phyloP scores from a whole-genome alignment of 2,797 vertebrate species.

The Sebastes wilsoni region DNA sequence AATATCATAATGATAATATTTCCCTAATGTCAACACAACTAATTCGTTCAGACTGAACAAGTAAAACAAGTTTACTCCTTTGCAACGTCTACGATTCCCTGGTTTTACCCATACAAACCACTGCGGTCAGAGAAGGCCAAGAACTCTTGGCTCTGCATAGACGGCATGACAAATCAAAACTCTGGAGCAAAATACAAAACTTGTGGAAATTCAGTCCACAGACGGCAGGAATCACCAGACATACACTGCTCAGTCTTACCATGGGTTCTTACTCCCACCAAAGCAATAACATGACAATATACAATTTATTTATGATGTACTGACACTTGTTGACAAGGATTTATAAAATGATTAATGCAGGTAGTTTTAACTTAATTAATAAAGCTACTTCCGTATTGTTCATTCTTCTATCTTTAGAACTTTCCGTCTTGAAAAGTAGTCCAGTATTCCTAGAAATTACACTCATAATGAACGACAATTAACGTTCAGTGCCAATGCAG shows the following conservation, averaged over 20 bases:
- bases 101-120: conserved; percentile 11
- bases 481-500: not conserved
- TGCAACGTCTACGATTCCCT: not conserved
- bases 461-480: not conserved
- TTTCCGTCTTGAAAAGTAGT: not conserved
- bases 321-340: not conserved
- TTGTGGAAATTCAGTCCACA: not conserved
- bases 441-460: not conserved
- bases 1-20: not conserved
- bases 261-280: not conserved
- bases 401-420: not conserved
- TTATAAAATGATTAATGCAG: not conserved
- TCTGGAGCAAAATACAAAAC: not conserved
- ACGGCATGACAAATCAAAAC: not conserved
- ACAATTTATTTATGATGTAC: not conserved
- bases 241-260: not conserved
- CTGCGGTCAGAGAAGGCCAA: conserved; percentile 5
- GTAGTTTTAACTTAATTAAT: not conserved
- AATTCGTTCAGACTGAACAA: not conserved
- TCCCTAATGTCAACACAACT: not conserved
- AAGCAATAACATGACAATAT: not conserved
- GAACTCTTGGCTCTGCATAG: not conserved
- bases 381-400: not conserved
- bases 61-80: not conserved
- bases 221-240: not conserved